Evolutionary conservation across 2,888 invertebrate species (phyloP), one percentile per base, ranked within the genome.

Genomic region (Aleiodes leptofemur): DNA sequence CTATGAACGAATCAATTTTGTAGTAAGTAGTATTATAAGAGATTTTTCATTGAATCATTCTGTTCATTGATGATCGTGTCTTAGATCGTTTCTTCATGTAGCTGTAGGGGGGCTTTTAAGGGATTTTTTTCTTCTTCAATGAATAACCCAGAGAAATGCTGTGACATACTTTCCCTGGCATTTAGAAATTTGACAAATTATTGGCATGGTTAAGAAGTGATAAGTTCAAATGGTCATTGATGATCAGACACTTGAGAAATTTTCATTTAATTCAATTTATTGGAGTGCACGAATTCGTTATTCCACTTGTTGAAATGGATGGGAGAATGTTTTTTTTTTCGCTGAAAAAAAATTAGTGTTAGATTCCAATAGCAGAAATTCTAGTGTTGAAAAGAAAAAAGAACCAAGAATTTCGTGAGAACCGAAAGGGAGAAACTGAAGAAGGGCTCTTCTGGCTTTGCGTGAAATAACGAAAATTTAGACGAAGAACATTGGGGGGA

Each of bases 381-480:
- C 53, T n/a, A n/a, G 53, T 53, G 61, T 48, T 70, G 51, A 57
- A 56, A 66, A 75, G 56, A 55, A 56, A 56, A 68, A 50, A 48
- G 23, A 64, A 48, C 38, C 14, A 34, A 72, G 34, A 29, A 29
- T 38, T 59, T 50, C 53, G 69, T 53, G 55, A 50, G 29, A 57
- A 53, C 23, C 29, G n/a, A 71, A 31, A 16, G 31, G 29, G 13
- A 53, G 8, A n/a, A 53, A 11, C 53, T 34, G n/a, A 11, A 57
- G 66, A 55, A 64, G 59, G 14, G 53, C 53, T 71, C 50, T 11
- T 55, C 56, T 59, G 43, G 29, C 56, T 72, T 78, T 74, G 82
- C 83, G 82, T 82, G 82, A 83, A 84, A 82, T 85, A 29, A 80
- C 81, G 78, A 85, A 51, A 84, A 85, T 84, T 85, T 85, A 84